Conservation (phyloP, 2,797 vertebrate genomes). For the Diceros bicornis region DNA sequence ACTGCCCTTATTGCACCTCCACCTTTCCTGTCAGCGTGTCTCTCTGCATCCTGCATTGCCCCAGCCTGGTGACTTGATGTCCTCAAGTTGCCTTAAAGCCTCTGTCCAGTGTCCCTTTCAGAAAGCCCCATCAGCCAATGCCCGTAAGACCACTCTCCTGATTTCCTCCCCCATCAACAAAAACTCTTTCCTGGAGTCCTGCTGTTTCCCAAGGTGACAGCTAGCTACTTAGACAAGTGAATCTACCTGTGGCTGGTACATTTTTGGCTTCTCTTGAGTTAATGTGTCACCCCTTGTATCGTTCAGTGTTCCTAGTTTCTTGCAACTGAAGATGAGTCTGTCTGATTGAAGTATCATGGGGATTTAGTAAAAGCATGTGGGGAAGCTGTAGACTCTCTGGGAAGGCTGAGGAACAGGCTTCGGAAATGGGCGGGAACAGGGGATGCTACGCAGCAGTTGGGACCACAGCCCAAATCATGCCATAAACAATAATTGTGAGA, state of each 20-base stretch:
- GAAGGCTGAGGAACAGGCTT: not conserved
- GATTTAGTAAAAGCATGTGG: conserved; percentile 5
- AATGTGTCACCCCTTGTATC: not conserved
- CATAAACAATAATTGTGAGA: not conserved
- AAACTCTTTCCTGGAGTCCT: not conserved
- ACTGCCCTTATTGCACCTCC: not conserved
- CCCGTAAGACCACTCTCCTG: not conserved
- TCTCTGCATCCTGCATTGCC: not conserved
- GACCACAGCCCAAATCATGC: not conserved
- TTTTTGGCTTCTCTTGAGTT: not conserved
- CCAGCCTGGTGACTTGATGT: not conserved
- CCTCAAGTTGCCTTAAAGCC: not conserved
- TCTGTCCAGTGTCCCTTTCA: not conserved
- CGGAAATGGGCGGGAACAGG: not conserved
- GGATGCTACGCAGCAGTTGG: not conserved
- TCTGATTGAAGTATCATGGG: not conserved
- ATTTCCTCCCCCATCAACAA: not conserved
- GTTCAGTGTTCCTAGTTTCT: not conserved
- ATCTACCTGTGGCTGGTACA: not conserved
- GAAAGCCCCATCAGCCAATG: not conserved
- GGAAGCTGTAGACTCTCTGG: not conserved
- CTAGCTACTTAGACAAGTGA: not conserved
- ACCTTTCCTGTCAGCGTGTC: not conserved
- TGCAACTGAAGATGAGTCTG: not conserved
- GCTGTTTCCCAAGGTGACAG: not conserved